phyloP scores from a whole-genome alignment of 2,113 vertebrate species.

The Hippolais icterina region DNA sequence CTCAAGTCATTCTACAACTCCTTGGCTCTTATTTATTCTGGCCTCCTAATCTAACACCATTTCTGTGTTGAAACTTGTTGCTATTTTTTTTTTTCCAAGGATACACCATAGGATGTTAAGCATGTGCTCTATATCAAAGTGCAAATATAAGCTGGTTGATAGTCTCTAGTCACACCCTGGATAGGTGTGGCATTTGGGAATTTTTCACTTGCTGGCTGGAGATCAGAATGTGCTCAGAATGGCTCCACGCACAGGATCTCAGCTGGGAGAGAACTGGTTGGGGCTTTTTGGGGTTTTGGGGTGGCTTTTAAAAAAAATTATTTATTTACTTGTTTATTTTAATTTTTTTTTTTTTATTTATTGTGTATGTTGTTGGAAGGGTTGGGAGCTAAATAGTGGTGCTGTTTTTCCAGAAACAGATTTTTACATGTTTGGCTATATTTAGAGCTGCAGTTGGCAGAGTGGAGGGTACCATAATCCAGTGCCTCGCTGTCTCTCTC shows the following conservation, averaged over 20 bases:
- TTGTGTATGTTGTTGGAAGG: background rate
- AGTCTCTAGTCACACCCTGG: constrained; percentile 61
- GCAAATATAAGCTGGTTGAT: constrained; percentile 65
- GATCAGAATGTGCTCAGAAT: constrained; percentile 50
- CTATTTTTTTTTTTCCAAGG: constrained; percentile 64
- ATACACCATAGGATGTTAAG: constrained; percentile 61
- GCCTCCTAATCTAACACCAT: constrained; percentile 49
- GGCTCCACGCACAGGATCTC: constrained; percentile 14
- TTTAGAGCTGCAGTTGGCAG: constrained; percentile 21
- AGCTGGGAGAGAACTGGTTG: background rate
- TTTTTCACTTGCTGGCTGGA: constrained; percentile 58
- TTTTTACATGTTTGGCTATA: constrained; percentile 59
- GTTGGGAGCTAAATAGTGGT: constrained; percentile 41
- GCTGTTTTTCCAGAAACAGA: constrained; percentile 39
- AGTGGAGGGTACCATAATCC: constrained; percentile 1
- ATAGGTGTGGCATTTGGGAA: constrained; percentile 65
- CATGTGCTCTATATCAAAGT: constrained; percentile 61
- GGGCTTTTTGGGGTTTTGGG: background rate
- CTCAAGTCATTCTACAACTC: constrained; percentile 42
- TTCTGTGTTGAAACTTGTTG: constrained; percentile 70
- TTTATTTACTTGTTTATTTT: too few species aligned
- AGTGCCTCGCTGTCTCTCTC: background rate
- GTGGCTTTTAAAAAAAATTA: background rate
- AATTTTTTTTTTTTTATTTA: too few species aligned
- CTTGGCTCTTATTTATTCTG: constrained; percentile 59